Evolutionary conservation across 2,888 invertebrate genomes (phyloP).

Genomic region (Chaetogeoica ovagalla): DNA sequence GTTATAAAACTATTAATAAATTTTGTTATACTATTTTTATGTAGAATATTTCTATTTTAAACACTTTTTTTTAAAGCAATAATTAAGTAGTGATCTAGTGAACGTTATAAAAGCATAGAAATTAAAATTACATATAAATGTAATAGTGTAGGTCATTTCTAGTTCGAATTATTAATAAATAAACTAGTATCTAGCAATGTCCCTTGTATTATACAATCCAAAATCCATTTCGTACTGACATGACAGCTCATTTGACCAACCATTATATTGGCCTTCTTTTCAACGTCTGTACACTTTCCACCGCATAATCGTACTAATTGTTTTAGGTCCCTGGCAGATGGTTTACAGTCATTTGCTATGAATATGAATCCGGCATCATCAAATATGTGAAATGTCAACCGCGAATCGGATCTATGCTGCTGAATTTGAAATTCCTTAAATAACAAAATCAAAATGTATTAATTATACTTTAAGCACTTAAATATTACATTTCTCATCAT

Average conservation of each 20-base stretch:
- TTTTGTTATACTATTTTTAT: too few species aligned
- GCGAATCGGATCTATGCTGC: conserved; percentile 66
- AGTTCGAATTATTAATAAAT: too few species aligned
- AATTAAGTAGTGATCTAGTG: too few species aligned
- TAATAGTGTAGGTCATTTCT: too few species aligned
- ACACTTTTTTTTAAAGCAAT: too few species aligned
- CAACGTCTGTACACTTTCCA: conserved; percentile 63
- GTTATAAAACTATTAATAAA: too few species aligned
- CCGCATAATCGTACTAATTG: conserved; percentile 66
- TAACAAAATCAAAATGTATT: not conserved
- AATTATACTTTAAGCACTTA: not conserved
- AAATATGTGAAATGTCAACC: conserved; percentile 67
- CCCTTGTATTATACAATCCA: conserved; percentile 64
- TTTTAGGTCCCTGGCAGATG: conserved; percentile 63
- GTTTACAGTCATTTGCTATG: conserved; percentile 62
- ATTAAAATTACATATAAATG: too few species aligned
- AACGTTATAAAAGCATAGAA: too few species aligned
- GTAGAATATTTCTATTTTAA: too few species aligned
- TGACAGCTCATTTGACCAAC: conserved; percentile 60
- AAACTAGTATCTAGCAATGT: not conserved
- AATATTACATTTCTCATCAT: not conserved
- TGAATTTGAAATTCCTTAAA: conserved; percentile 67
- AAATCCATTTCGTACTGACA: conserved; percentile 64
- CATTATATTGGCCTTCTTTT: conserved; percentile 63
- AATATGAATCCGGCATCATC: conserved; percentile 65